A percentile compares a stretch with the other conserved stretches of the same genome.
Evolutionary conservation across 2,797 vertebrate species (phyloP).

Genomic region (Enteromius trimaculatus): DNA sequence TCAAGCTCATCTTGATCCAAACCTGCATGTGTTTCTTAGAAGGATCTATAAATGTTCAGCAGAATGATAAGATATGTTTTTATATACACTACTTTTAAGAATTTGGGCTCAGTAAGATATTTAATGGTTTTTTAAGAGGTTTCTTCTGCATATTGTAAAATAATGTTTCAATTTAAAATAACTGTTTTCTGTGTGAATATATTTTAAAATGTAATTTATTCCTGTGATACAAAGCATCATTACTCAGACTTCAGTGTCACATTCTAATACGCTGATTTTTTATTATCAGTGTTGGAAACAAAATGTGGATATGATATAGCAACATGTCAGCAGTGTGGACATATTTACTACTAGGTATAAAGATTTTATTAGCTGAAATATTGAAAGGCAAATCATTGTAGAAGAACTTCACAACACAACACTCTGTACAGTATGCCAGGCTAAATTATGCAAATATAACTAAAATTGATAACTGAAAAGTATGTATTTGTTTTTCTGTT

Average conservation of each 20-base stretch:
- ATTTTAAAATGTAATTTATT: too few relatives aligned
- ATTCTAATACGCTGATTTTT: too few relatives aligned
- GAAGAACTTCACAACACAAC: neutral
- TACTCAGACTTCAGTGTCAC: too few relatives aligned
- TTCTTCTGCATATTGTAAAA: too few relatives aligned
- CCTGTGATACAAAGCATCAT: too few relatives aligned
- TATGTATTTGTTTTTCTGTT: neutral
- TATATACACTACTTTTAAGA: too few relatives aligned
- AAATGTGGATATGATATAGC: neutral
- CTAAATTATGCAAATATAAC: neutral
- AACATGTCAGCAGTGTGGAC: neutral
- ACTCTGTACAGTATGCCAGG: neutral
- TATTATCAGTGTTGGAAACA: too few relatives aligned
- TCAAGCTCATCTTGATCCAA: neutral
- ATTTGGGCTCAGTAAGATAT: too few relatives aligned
- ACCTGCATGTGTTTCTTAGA: neutral
- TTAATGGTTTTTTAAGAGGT: too few relatives aligned
- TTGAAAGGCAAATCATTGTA: too few relatives aligned
- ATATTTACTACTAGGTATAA: neutral
- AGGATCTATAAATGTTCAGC: neutral
- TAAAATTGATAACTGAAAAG: neutral
- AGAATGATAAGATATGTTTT: neutral
- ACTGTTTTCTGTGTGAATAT: too few relatives aligned
- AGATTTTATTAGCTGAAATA: neutral
- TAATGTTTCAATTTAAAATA: too few relatives aligned